Conservation (phyloP, 2,113 vertebrate genomes). For the Neodontobutis hainanensis region DNA sequence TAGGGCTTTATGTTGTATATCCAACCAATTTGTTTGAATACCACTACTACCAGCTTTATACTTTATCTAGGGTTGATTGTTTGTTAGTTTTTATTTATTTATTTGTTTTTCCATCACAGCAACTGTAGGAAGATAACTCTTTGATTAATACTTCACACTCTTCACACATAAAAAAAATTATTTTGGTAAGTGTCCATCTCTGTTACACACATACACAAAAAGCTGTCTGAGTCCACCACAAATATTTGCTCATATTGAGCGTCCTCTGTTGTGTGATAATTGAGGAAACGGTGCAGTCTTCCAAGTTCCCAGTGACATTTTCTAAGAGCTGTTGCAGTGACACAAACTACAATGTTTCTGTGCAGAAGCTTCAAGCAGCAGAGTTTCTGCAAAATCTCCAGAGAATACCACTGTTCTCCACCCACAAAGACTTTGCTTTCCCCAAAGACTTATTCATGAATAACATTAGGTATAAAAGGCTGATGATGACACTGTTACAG, state of each 20-base stretch:
- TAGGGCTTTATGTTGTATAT: background rate
- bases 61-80: no score
- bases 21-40: background rate
- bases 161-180: no score
- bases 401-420: slow-evolving; percentile 37
- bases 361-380: slow-evolving; percentile 27
- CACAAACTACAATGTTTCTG: slow-evolving; percentile 22
- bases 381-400: slow-evolving; percentile 16
- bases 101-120: no score
- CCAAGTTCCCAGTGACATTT: background rate
- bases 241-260: no score
- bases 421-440: slow-evolving; percentile 30
- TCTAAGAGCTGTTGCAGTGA: slow-evolving; percentile 9
- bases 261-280: background rate
- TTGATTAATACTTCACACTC: no score
- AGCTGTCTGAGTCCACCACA: no score
- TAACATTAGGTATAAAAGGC: slow-evolving; percentile 35
- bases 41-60: no score
- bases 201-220: no score
- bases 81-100: no score
- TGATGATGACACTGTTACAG: slow-evolving; percentile 65
- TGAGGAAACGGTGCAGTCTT: background rate
- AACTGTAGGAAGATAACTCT: no score
- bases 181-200: no score
- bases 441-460: slow-evolving; percentile 33